Evolutionary conservation across 2,113 vertebrate genomes (phyloP).

Genomic region (Saguinus midas): DNA sequence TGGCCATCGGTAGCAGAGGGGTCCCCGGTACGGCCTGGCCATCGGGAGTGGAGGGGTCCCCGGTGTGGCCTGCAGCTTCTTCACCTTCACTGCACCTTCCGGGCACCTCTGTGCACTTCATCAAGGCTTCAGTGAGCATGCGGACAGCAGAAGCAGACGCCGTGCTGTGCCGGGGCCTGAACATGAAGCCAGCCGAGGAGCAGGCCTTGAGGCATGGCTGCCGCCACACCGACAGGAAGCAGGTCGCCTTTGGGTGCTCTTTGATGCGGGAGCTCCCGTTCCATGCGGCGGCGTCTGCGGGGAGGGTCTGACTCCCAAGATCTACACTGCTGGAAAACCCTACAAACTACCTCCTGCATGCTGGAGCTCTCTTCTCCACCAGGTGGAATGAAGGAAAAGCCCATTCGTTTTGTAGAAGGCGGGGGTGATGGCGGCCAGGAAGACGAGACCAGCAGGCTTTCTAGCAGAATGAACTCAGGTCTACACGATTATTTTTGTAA

Average conservation of each 20-base stretch:
- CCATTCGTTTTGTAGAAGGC: conserved; percentile 91
- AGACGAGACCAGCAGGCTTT: conserved; percentile 92
- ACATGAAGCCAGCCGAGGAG: not conserved
- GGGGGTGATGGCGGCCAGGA: conserved; percentile 92
- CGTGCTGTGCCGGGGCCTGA: accelerated
- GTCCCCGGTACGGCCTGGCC: conserved; percentile 74
- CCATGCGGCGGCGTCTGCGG: accelerated
- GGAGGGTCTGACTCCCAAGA: not conserved
- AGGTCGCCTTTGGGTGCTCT: accelerated
- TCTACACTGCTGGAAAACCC: not conserved
- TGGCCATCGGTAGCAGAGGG: conserved; percentile 89
- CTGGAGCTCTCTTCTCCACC: conserved; percentile 86
- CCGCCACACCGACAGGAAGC: not conserved
- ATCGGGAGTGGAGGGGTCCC: conserved; percentile 85
- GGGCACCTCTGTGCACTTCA: conserved; percentile 91
- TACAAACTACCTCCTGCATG: not conserved
- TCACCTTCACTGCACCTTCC: conserved; percentile 92
- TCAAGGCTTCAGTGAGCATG: conserved; percentile 94
- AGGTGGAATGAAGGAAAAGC: conserved; percentile 93
- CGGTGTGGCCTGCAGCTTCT: conserved; percentile 84
- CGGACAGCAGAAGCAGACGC: no score
- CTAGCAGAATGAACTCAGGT: conserved; percentile 59
- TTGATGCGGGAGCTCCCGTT: not conserved
- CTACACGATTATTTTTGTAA: not conserved
- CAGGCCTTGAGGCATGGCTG: not conserved